Evolutionary conservation across 2,113 vertebrate species (phyloP).

Genomic region (Phrynocephalus versicolor): DNA sequence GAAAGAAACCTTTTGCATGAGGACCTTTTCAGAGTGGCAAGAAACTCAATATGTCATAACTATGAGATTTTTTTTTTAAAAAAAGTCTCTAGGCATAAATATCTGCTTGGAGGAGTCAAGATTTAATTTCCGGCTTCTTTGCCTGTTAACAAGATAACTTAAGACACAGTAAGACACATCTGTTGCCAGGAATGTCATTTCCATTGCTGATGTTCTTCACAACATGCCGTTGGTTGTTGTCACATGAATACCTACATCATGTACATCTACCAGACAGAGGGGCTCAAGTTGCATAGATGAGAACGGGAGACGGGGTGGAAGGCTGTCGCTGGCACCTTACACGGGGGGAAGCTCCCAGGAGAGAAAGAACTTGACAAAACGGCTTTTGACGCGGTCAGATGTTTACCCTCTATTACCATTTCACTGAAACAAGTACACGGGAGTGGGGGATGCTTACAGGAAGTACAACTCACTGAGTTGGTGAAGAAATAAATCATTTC

Average conservation of each 20-base stretch:
- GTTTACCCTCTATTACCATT: rapidly evolving
- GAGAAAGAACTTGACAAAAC: rapidly evolving
- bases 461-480: background rate
- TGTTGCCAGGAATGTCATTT: background rate
- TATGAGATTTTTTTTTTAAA: background rate
- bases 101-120: background rate
- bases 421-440: background rate
- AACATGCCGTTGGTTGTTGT: background rate
- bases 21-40: background rate
- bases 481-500: background rate
- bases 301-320: background rate
- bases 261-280: background rate
- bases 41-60: background rate
- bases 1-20: background rate
- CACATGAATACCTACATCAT: background rate
- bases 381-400: background rate
- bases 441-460: background rate
- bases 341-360: background rate
- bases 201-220: background rate
- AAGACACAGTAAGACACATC: background rate
- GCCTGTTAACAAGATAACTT: background rate
- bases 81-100: background rate
- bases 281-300: background rate
- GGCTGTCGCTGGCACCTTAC: background rate
- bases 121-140: background rate